Conservation (phyloP, 92 coral and sea anemone genomes). For the Pocillopora meandrina region DNA sequence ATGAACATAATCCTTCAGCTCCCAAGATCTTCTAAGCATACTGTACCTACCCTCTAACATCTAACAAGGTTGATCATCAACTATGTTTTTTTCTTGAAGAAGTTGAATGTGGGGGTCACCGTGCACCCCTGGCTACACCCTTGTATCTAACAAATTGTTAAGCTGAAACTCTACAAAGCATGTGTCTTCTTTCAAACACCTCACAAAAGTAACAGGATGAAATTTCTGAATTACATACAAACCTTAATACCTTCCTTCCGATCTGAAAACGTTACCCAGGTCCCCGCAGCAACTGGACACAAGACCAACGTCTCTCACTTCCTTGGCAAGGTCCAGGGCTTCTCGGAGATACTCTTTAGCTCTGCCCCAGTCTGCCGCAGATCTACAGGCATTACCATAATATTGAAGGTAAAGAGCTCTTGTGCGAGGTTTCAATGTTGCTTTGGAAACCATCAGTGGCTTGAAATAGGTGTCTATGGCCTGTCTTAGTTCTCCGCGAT, state of each 20-base stretch:
- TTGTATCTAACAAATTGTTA: too few species aligned
- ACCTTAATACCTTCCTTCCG: constrained; percentile 60
- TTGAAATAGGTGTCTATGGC: constrained; percentile 49
- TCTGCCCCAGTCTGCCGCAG: constrained; percentile 74
- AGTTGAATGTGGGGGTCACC: too few species aligned
- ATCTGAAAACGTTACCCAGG: constrained; percentile 71
- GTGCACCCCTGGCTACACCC: too few species aligned
- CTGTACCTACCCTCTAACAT: too few species aligned
- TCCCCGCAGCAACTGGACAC: constrained; percentile 70
- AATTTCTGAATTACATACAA: too few species aligned
- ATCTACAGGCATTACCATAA: constrained; percentile 66
- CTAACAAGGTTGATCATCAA: too few species aligned
- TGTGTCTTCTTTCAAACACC: too few species aligned
- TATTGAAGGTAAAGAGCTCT: constrained; percentile 52
- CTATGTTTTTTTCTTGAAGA: too few species aligned
- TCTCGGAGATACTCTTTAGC: constrained; percentile 60
- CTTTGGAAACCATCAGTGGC: constrained; percentile 45
- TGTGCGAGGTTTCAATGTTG: constrained; percentile 38
- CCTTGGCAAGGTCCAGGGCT: constrained; percentile 53
- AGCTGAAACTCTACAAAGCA: too few species aligned
- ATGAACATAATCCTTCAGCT: too few species aligned
- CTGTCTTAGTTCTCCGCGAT: constrained; percentile 60
- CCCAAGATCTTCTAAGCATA: too few species aligned
- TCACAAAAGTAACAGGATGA: too few species aligned
- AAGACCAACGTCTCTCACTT: constrained; percentile 43